Base-by-base conservation (phyloP, 2,797 vertebrate genomes). In the Cynodonichthys magdalenae region DNA sequence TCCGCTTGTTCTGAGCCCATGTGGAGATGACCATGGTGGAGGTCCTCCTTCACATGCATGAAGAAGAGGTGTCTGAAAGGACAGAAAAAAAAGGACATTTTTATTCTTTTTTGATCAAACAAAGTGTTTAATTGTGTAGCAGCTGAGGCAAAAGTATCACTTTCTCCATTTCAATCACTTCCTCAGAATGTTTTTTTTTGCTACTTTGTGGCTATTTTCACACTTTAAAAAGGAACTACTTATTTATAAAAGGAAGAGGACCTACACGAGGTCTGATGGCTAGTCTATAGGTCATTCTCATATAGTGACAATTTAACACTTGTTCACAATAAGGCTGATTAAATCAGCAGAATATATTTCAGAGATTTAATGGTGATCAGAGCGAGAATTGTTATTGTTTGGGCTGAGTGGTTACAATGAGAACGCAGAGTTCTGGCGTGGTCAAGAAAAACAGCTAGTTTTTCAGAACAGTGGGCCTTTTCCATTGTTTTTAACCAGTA, bases 1-100 rank as follows among this genome's bases (percentile, higher is more conserved):
- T 96, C 90, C 0, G 96, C 96, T 76, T 96, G 95, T 61, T 98
- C 96, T 0, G 94, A 92, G 66, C 94, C 94, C 90, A 97, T 98
- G 8, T 93, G 94, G 63, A 99, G 94, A 79, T 96, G 96, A 41
- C 97, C 96, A 7, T 95, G 92, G 6, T 97, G 91, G 36, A 99
- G 96, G 88, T 98, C 95, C 86, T 99, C 98, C 71, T 95, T 98
- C 84, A 99, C 95, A 18, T 99, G 98, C 88, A 92, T 92, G 92
- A 98, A 99, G 90, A 98, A 99, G 77, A 97, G 89, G 53, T 96
- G 96, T 78, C 98, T 99, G 53, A 56, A 59, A 1, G 36, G 19
- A 49, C n/a, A 46, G 36, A 18, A 8, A 28, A 31, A 17, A 12
- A 31, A 15, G 18, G 6, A 51, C 1, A 42, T 39, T 20, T 15